Evolutionary conservation across 1,140 invertebrate species (phyloP), one percentile per base, ranked within the genome.

Genomic region (Plectus sambesii): DNA sequence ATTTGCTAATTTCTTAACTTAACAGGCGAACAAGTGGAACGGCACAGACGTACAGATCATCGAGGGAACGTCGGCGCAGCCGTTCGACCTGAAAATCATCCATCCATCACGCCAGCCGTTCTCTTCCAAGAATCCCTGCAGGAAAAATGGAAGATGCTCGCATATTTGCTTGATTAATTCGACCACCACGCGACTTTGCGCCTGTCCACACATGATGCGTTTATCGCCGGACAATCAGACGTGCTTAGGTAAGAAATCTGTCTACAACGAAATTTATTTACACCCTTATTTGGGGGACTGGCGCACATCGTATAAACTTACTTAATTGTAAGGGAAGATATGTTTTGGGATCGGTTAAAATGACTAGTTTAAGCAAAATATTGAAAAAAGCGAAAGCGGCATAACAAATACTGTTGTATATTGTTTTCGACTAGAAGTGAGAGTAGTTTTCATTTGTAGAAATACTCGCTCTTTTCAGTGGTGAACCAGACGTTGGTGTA

Each of bases 1-100:
- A n/a, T n/a, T n/a, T n/a, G n/a, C n/a, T n/a, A n/a, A n/a, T n/a
- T n/a, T n/a, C n/a, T n/a, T 51, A 49, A 20, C 6, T 47, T 49
- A 47, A 47, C 19, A 76, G 62, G 79, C 78, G 1, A 80, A 80
- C 63, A 81, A 81, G 64, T 80, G 77, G 70, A 78, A 78, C 67
- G 79, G 78, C 2, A 72, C 73, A 2, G 71, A 78, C 58, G 71
- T 80, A 0, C 65, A 69, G 25, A 71, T 76, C 2, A 70, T 81
- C 24, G 77, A 80, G 47, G 62, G 74, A 42, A 78, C 77, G 2
- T 71, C 78, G 12, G 78, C 77, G 62, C 76, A 85, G 48, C 87
- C 86, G 2, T 89, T 90, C 82, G 85, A 87, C 67, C 73, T 89
- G 33, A 77, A 85, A 42, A 77, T 88, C 2, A 80, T 79, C 50